Percentiles rank a stretch among this genome's conserved stretches.
phyloP scores from a whole-genome alignment of 2,888 invertebrate genomes.

The Archips crataeganus region DNA sequence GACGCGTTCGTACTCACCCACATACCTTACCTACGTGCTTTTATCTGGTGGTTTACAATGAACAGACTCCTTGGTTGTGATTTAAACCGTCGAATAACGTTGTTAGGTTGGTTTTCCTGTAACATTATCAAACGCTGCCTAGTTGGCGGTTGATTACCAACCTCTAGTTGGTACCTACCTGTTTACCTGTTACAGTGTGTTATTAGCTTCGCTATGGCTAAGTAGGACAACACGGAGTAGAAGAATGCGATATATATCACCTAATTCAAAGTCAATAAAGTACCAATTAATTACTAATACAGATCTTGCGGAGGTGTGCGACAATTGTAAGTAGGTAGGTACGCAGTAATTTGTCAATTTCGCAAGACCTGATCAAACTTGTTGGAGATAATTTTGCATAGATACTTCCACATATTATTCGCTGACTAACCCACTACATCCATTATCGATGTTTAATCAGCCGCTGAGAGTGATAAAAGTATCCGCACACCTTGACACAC shows the following conservation, averaged over 20 bases:
- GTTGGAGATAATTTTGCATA: constrained; percentile 8
- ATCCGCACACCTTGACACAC: constrained; percentile 29
- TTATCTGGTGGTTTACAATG: neutral
- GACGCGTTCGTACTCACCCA: neutral
- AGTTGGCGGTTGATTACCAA: constrained; percentile 3
- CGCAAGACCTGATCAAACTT: neutral
- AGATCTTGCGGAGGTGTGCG: neutral
- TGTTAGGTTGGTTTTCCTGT: constrained; percentile 27
- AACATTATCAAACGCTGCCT: constrained; percentile 4
- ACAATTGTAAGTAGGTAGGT: neutral
- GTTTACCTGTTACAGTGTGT: neutral
- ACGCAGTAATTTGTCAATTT: neutral
- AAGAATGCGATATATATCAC: neutral
- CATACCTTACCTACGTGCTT: neutral
- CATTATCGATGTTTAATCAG: constrained; percentile 39
- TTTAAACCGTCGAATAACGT: constrained; percentile 13
- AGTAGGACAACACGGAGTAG: neutral
- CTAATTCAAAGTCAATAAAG: neutral
- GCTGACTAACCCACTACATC: constrained; percentile 11
- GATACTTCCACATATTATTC: neutral
- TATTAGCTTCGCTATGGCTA: neutral
- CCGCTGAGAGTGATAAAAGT: constrained; percentile 31
- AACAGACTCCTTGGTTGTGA: neutral
- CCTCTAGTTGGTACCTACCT: too few relatives aligned
- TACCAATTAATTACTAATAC: neutral